Base-by-base conservation (phyloP, 1,140 invertebrate genomes). In the Yoshiicerus persimilis region DNA sequence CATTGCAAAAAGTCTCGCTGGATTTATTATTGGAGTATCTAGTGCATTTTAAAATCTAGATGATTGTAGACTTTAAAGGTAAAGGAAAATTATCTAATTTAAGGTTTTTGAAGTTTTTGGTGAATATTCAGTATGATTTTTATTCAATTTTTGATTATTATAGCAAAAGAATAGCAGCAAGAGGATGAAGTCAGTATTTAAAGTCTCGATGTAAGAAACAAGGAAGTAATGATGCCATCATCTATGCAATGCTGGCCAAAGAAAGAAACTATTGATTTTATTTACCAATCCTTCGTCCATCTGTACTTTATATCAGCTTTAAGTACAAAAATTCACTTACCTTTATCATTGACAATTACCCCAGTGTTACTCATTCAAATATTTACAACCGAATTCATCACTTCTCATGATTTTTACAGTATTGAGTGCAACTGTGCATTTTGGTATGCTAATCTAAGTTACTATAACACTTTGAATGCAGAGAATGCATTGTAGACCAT, bases 1-100 rank as follows among this genome's bases (percentile, higher is more conserved):
- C 23, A 84, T 84, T 84, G 83, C 83, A 13, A 84, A 84, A 84
- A 62, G 83, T 47, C 32, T 84, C 8, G 38, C 83, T 3, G 83
- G 83, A 47, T 84, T 84, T 23, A 84, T 84, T 27, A 84, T 27
- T 30, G 83, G 83, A 32, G 83, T 84, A 8, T 23, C 83, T 32
- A 27, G n/a, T 47, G 83, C 83, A 4, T 84, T 84, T 47, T 30
- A 34, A 27, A 30, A 70, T 9, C 27, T 5, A 66, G 27, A 66
- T 30, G 6, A 16, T 36, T 16, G n/a, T n/a, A 56, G 47, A 56
- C 47, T 56, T 56, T 56, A 4, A 16, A 56, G 47, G 47, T 56
- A 56, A 4, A 4, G 13, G 10, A 9, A 4, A 4, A 47, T 47
- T 56, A n/a, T n/a, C n/a, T n/a, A n/a, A n/a, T n/a, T n/a, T n/a